Evolutionary conservation across 2,113 vertebrate species (phyloP), one percentile per base, ranked within the genome.

Genomic region (Brachypodius melanocephalos): DNA sequence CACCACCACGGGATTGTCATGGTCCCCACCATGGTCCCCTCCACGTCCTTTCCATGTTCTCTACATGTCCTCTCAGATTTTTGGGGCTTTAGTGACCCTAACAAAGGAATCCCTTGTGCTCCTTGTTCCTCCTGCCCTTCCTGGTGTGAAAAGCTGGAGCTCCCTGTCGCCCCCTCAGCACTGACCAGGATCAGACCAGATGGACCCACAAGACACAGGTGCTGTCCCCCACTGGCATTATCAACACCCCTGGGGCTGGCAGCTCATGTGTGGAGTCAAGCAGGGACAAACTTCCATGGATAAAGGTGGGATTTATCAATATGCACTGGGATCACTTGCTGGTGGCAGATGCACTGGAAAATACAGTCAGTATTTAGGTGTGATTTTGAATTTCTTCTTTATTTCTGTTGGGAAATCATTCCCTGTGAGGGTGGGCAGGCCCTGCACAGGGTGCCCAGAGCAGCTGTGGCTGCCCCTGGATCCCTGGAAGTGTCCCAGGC

Each of bases 171-270:
- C 38, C 51, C 25, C 51, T 62, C 5, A 32, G 54, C 43, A 68
- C 48, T 2, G 76, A 31, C 8, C 59, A 65, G 75, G 36, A 32
- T 25, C 46, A 49, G 9, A 61, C 5, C 57, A 76, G 45, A 49
- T 9, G 57, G 54, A 71, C 17, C 14, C 52, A 0, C 55, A 18
- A 10, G 45, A 13, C 63, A 62, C 0, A 0, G 1, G 28, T 2
- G 0, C 31, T 16, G 19, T 18, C 5, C 22, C 46, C 14, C 0
- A 0, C 32, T 1, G 24, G n/a, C 0, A 6, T 24, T 14, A 63
- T 0, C 0, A 0, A 31, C 5, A 38, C 11, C 61, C 34, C 31
- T 17, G 14, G 22, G 49, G 51, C 49, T 6, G 6, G 28, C 63
- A 81, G 65, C 61, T 69, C 73, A 3, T 0, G 1, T 10, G 1